Evolutionary conservation across 2,888 invertebrate genomes (phyloP).

Genomic region (Iselma pallidipennis): DNA sequence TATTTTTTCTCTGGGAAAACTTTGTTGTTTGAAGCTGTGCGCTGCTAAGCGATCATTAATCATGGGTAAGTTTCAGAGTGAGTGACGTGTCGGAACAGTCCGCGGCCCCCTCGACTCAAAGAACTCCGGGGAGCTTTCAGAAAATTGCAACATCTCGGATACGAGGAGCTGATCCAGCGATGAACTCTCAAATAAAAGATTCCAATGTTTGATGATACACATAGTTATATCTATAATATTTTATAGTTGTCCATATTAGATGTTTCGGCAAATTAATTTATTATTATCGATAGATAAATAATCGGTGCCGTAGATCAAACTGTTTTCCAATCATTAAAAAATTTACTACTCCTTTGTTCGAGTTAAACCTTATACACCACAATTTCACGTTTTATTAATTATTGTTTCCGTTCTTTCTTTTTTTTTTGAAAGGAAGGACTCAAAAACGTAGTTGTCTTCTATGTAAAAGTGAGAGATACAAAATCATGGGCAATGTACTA

Average conservation of each 20-base stretch:
- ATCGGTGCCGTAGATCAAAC: neutral
- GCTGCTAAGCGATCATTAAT: slow-evolving; percentile 62
- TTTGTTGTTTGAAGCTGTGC: slow-evolving; percentile 66
- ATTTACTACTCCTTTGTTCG: too few species aligned
- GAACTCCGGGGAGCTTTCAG: slow-evolving; percentile 57
- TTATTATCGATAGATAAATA: neutral
- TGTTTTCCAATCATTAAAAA: neutral
- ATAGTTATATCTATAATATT: too few species aligned
- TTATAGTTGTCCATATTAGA: neutral
- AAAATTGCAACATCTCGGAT: slow-evolving; percentile 57
- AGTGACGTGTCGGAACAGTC: slow-evolving; percentile 57
- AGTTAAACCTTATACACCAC: too few species aligned
- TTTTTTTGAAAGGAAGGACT: neutral
- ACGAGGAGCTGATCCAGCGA: slow-evolving; percentile 46
- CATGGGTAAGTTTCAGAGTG: slow-evolving; percentile 61
- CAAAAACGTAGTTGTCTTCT: neutral
- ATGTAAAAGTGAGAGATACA: neutral
- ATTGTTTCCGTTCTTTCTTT: too few species aligned
- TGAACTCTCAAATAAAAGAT: slow-evolving; percentile 48
- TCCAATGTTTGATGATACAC: slow-evolving; percentile 25
- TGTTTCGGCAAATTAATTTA: neutral
- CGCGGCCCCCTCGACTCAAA: slow-evolving; percentile 51
- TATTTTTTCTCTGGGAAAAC: slow-evolving; percentile 65
- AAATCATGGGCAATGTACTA: neutral
- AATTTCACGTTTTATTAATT: too few species aligned